A percentile compares a stretch with the other conserved stretches of the same genome.
These are phyloP conservation scores for Apodemus agrarius DNA, from an alignment of 2,797 vertebrate species.

Conservation along the genomic window DNA sequence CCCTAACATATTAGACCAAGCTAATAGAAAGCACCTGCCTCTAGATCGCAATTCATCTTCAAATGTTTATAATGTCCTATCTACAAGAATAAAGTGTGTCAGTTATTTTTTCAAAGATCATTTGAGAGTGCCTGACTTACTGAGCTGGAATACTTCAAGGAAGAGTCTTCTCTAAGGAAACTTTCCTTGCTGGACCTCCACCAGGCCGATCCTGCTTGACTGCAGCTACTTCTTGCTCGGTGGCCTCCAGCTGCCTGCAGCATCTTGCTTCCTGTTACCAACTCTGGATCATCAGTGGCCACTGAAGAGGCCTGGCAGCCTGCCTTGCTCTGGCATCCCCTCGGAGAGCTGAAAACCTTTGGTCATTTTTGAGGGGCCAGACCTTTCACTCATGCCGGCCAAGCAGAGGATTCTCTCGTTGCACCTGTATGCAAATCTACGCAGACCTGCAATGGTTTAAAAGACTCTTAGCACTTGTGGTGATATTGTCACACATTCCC, in stretches of 20 bases:
- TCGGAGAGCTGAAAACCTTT: not conserved
- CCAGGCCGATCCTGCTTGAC: not conserved
- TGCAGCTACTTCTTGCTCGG: not conserved
- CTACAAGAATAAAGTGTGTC: not conserved
- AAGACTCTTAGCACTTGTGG: not conserved
- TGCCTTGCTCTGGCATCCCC: not conserved
- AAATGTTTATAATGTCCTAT: not conserved
- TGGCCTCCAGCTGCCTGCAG: not conserved
- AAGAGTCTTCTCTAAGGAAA: not conserved
- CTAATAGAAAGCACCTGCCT: not conserved
- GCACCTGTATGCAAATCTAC: not conserved
- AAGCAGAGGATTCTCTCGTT: not conserved
- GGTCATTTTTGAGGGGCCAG: accelerated
- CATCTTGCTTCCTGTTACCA: not conserved
- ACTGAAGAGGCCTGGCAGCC: not conserved
- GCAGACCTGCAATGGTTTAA: not conserved
- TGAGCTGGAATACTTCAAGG: not conserved
- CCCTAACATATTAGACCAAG: not conserved
- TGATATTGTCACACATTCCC: not conserved
- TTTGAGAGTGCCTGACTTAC: not conserved
- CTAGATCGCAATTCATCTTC: not conserved
- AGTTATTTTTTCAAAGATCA: not conserved
- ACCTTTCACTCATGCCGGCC: not conserved
- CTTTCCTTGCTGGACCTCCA: not conserved
- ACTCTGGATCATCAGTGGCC: not conserved